phyloP scores from a whole-genome alignment of 2,888 invertebrate genomes.

The Tenodera sinensis region DNA sequence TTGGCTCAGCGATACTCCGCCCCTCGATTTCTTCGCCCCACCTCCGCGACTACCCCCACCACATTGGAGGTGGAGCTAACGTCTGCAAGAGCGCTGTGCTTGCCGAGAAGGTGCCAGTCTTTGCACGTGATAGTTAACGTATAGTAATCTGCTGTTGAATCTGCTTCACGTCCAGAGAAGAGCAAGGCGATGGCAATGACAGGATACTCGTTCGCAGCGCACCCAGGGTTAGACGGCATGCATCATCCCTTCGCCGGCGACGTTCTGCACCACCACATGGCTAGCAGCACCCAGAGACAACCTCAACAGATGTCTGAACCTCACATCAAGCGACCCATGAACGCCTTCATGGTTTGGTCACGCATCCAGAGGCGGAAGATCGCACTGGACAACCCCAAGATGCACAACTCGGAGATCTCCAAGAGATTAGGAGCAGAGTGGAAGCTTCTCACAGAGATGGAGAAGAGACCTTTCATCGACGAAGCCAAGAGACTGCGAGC shows the following conservation, averaged over 20 bases:
- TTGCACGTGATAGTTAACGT: not conserved
- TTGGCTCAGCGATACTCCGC: not conserved
- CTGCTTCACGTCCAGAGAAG: not conserved
- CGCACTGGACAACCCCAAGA: conserved; percentile 90
- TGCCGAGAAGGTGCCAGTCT: not conserved
- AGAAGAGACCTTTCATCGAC: conserved; percentile 92
- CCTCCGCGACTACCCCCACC: not conserved
- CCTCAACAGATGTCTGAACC: conserved; percentile 54
- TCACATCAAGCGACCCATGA: conserved; percentile 96
- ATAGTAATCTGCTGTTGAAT: not conserved
- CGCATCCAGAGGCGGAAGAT: conserved; percentile 87
- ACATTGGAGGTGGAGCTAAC: not conserved
- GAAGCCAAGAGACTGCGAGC: conserved; percentile 87
- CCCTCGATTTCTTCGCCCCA: not conserved
- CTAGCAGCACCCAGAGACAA: not conserved
- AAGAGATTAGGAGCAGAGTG: conserved; percentile 90
- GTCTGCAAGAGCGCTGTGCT: not conserved
- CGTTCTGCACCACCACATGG: not conserved
- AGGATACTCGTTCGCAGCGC: not conserved
- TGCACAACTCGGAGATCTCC: conserved; percentile 87
- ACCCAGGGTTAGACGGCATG: not conserved
- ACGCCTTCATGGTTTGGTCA: conserved; percentile 98
- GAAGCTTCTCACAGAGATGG: conserved; percentile 81
- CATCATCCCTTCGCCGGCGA: not conserved
- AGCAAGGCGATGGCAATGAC: not conserved